A percentile compares a stretch with the other conserved stretches of the same genome.
Conservation (phyloP, 2,888 invertebrate species). For the Plagodis pulveraria region DNA sequence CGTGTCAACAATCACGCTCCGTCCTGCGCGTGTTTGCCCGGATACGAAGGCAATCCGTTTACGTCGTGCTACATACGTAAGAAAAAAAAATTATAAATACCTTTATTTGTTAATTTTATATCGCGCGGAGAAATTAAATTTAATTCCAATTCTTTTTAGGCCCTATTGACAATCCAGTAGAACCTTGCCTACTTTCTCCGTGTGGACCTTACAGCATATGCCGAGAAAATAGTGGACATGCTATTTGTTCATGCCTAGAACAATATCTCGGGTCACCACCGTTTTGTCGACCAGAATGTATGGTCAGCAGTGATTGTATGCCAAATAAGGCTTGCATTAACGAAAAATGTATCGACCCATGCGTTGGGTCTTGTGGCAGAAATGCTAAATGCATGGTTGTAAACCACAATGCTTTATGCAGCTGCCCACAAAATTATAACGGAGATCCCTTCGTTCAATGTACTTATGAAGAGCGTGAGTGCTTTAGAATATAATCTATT, state of each 20-base stretch:
- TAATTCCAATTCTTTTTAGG: constrained; percentile 57
- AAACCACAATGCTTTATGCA: constrained; percentile 94
- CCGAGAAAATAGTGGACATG: constrained; percentile 88
- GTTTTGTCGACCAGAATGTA: constrained; percentile 92
- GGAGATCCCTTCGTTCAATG: constrained; percentile 94
- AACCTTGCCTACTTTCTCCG: constrained; percentile 87
- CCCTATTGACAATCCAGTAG: constrained; percentile 64
- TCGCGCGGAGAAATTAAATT: constrained; percentile 20
- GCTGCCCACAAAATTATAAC: constrained; percentile 89
- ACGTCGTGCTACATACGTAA: constrained; percentile 88
- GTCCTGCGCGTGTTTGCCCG: constrained; percentile 89
- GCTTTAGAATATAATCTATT: constrained; percentile 13
- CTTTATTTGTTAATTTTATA: not conserved
- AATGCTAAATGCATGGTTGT: constrained; percentile 93
- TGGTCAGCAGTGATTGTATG: constrained; percentile 92
- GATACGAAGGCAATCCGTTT: constrained; percentile 92
- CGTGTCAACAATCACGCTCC: constrained; percentile 93
- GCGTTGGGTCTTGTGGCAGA: constrained; percentile 92
- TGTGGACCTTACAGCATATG: constrained; percentile 94
- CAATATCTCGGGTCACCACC: constrained; percentile 92
- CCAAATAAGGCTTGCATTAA: constrained; percentile 92
- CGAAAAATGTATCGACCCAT: constrained; percentile 92
- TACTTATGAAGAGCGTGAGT: constrained; percentile 88
- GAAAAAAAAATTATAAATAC: constrained; percentile 23
- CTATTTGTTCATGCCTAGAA: constrained; percentile 92